Percentiles rank a stretch among this genome's conserved stretches.
phyloP scores from a whole-genome alignment of 2,888 invertebrate species.

The Pachydiplax longipennis region DNA sequence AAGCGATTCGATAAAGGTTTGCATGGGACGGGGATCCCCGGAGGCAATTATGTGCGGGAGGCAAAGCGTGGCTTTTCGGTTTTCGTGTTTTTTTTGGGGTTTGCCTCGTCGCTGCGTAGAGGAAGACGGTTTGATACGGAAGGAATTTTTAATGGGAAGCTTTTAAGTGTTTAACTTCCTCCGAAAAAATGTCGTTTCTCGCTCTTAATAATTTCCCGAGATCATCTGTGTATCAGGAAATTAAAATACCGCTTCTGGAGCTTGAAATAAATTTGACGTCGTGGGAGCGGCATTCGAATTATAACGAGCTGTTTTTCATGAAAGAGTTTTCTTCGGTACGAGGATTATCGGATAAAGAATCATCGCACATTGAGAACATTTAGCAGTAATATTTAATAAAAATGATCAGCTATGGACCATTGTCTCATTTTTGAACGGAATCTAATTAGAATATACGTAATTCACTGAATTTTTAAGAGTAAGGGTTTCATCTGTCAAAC shows the following conservation, averaged over 20 bases:
- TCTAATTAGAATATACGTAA: too few species aligned
- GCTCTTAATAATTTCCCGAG: neutral
- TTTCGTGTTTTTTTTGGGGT: neutral
- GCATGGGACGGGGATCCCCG: neutral
- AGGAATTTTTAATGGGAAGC: neutral
- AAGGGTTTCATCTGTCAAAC: too few species aligned
- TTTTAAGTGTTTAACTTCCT: neutral
- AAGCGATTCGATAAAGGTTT: constrained; percentile 24
- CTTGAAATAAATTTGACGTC: neutral
- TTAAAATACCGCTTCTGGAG: neutral
- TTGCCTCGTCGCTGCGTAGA: neutral
- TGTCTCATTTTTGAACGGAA: too few species aligned
- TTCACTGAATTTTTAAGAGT: too few species aligned
- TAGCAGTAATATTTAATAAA: too few species aligned
- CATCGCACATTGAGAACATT: too few species aligned
- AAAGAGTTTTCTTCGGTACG: too few species aligned
- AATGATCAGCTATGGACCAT: too few species aligned
- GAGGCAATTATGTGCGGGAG: neutral
- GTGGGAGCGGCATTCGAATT: too few species aligned
- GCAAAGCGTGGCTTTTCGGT: neutral
- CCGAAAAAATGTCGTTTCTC: neutral
- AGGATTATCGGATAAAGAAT: too few species aligned
- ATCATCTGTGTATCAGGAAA: neutral
- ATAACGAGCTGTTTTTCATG: too few species aligned
- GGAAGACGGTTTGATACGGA: neutral